These are phyloP conservation scores for Brachycybe producta DNA, from an alignment of 2,888 invertebrate genomes.

Conservation along the genomic window DNA sequence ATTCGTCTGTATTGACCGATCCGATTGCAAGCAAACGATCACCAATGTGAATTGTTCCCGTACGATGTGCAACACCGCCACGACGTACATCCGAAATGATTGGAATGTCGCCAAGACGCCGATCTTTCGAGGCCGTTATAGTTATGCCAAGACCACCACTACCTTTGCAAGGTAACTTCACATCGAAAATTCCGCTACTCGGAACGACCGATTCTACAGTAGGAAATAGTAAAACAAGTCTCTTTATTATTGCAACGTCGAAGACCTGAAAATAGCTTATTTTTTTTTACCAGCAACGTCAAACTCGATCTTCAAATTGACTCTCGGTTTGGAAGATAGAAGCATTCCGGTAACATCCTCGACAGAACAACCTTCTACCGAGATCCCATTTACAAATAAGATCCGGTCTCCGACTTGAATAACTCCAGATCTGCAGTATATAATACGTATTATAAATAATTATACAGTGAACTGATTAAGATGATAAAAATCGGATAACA, in stretches of 20 bases:
- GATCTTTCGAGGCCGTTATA: slow-evolving; percentile 40
- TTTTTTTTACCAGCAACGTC: slow-evolving; percentile 51
- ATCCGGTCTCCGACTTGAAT: slow-evolving; percentile 59
- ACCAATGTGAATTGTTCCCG: slow-evolving; percentile 72
- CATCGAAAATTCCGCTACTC: slow-evolving; percentile 77
- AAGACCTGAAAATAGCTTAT: slow-evolving; percentile 14
- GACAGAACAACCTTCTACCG: slow-evolving; percentile 36
- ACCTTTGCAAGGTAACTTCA: slow-evolving; percentile 59
- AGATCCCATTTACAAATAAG: slow-evolving; percentile 67
- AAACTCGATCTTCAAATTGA: slow-evolving; percentile 71
- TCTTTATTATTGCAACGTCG: background rate
- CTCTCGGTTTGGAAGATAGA: slow-evolving; percentile 37
- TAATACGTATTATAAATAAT: background rate
- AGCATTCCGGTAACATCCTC: slow-evolving; percentile 35
- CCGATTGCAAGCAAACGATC: slow-evolving; percentile 80
- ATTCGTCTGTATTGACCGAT: slow-evolving; percentile 59
- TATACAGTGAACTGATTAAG: too few species aligned
- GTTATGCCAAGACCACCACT: slow-evolving; percentile 79
- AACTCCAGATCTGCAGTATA: slow-evolving; percentile 24
- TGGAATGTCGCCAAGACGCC: slow-evolving; percentile 44
- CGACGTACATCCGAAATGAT: slow-evolving; percentile 77
- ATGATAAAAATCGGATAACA: too few species aligned
- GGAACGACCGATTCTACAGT: slow-evolving; percentile 71
- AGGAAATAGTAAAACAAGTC: background rate
- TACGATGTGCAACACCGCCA: slow-evolving; percentile 80